Evolutionary conservation across 1,140 invertebrate species (phyloP).

Genomic region (Semibalanus balanoides): DNA sequence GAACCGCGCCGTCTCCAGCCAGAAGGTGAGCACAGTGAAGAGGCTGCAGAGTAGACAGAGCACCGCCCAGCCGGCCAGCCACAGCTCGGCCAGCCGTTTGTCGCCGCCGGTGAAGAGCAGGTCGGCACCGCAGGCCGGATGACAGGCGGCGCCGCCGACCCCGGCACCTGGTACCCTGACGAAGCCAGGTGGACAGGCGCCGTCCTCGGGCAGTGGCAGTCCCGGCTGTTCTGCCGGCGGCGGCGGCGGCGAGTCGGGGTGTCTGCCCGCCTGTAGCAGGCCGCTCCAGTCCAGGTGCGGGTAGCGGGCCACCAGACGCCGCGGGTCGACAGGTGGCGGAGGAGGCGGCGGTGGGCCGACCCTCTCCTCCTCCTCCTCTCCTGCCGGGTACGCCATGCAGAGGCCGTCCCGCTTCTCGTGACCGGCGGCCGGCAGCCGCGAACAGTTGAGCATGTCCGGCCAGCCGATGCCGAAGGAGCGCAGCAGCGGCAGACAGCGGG

Average conservation of each 20-base stretch:
- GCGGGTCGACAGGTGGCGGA: background rate
- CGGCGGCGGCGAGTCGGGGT: too few species aligned
- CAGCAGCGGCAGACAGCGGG: slow-evolving; percentile 30
- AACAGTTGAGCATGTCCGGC: slow-evolving; percentile 32
- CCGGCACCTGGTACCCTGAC: too few species aligned
- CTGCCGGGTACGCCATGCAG: slow-evolving; percentile 23
- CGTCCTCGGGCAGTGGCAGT: too few species aligned
- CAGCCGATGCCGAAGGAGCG: slow-evolving; percentile 31
- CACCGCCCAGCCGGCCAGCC: slow-evolving; percentile 33
- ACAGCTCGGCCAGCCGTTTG: slow-evolving; percentile 15
- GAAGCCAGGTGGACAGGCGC: too few species aligned
- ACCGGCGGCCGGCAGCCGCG: slow-evolving; percentile 24
- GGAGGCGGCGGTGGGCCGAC: slow-evolving; percentile 22
- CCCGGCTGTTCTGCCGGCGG: background rate
- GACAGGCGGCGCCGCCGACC: too few species aligned
- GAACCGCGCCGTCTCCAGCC: slow-evolving; percentile 55
- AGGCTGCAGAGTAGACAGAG: slow-evolving; percentile 39
- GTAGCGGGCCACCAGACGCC: too few species aligned
- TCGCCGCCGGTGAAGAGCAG: too few species aligned
- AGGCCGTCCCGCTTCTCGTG: slow-evolving; percentile 6
- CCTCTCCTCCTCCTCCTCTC: slow-evolving; percentile 47
- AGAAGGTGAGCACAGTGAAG: slow-evolving; percentile 38
- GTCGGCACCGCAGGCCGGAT: too few species aligned
- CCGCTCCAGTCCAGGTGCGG: too few species aligned
- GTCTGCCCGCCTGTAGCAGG: background rate